Evolutionary conservation across 2,797 vertebrate species (phyloP).

Genomic region (Lepidocolaptes lacrymiger): DNA sequence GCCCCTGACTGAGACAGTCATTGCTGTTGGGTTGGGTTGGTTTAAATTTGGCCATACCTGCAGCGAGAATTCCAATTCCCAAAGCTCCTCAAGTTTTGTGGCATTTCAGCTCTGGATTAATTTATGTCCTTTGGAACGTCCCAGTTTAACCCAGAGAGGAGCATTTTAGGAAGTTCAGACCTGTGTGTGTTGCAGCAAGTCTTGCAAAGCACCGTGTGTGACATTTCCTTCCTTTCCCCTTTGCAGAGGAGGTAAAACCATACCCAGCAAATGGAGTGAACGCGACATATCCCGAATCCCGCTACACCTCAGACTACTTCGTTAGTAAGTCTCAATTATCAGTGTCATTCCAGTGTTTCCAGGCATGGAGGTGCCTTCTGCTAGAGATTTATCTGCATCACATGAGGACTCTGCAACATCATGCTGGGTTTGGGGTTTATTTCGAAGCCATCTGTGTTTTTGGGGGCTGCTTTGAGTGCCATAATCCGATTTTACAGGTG

Average conservation of each 20-base stretch:
- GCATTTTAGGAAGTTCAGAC: neutral
- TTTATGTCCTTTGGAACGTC: neutral
- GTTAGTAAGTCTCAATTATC: constrained; percentile 90
- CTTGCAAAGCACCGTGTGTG: neutral
- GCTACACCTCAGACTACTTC: constrained; percentile 97
- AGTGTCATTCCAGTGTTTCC: neutral
- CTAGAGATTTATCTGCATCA: neutral
- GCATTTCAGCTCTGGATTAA: neutral
- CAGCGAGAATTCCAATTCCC: neutral
- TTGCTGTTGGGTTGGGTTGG: neutral
- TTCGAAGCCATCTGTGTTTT: neutral
- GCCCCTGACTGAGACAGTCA: neutral
- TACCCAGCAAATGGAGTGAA: constrained; percentile 91
- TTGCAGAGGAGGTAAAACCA: constrained; percentile 92
- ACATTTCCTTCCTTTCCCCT: constrained; percentile 48
- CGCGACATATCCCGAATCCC: constrained; percentile 92
- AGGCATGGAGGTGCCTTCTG: neutral
- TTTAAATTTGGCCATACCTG: neutral
- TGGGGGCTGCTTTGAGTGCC: neutral
- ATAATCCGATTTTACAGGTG: neutral
- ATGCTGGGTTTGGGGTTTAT: neutral
- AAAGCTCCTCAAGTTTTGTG: neutral
- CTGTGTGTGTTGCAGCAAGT: neutral
- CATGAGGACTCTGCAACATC: neutral
- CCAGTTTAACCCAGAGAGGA: neutral